Conservation (phyloP, 2,888 invertebrate species). For the Colletes collaris region DNA sequence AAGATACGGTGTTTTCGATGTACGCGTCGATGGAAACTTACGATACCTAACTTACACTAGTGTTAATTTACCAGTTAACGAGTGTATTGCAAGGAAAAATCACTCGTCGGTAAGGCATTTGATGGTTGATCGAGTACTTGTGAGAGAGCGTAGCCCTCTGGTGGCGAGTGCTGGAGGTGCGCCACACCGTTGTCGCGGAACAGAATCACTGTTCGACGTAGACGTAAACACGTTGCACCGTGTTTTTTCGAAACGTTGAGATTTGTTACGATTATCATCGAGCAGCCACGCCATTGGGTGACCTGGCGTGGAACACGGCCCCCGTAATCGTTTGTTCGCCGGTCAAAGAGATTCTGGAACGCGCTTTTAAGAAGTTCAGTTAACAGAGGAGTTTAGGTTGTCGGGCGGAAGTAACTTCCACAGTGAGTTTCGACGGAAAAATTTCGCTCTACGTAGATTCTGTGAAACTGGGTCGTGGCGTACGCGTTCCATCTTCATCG, state of each 20-base stretch:
- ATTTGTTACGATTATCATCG: constrained; percentile 1
- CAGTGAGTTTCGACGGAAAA: neutral
- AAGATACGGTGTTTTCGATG: neutral
- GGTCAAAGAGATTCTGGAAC: constrained; percentile 39
- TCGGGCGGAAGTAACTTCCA: neutral
- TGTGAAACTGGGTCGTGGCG: neutral
- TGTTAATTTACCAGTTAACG: constrained; percentile 32
- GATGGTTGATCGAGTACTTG: too few relatives aligned
- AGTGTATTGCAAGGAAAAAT: neutral
- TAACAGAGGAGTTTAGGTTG: constrained; percentile 36
- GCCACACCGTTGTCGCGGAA: too few relatives aligned
- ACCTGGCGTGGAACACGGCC: neutral
- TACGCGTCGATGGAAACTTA: constrained; percentile 17
- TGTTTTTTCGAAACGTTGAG: neutral
- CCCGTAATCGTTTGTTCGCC: constrained; percentile 33
- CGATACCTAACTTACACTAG: constrained; percentile 11
- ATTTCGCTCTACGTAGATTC: neutral
- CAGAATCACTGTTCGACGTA: neutral
- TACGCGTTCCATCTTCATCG: neutral
- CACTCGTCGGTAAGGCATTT: too few relatives aligned
- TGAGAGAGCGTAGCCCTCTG: too few relatives aligned
- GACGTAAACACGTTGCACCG: neutral
- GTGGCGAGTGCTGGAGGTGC: too few relatives aligned
- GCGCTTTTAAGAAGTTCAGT: constrained; percentile 38
- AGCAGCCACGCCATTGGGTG: neutral